Percentiles rank a stretch among this genome's conserved stretches.
Evolutionary conservation across 2,888 invertebrate species (phyloP).

Genomic region (Iphiclides podalirius): DNA sequence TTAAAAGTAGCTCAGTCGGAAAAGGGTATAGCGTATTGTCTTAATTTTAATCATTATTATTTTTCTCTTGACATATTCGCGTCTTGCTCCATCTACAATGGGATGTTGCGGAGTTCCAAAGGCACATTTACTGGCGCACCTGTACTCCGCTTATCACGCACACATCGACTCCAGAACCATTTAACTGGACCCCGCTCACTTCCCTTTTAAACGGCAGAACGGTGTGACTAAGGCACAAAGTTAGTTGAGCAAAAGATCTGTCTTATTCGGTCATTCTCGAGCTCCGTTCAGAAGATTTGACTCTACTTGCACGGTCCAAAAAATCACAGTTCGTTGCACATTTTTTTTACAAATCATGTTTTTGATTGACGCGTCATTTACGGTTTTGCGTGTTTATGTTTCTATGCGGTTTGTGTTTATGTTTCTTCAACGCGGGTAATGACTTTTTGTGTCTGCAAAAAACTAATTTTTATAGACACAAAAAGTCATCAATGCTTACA

Average conservation of each 20-base stretch:
- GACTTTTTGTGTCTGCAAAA: too few relatives aligned
- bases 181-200: slow-evolving; percentile 35
- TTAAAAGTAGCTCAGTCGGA: too few relatives aligned
- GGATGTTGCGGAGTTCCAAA: slow-evolving; percentile 38
- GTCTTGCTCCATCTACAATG: neutral
- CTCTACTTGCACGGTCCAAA: neutral
- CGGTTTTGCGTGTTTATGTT: too few relatives aligned
- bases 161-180: slow-evolving; percentile 41
- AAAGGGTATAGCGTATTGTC: too few relatives aligned
- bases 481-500: too few relatives aligned
- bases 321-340: neutral
- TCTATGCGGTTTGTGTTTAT: too few relatives aligned
- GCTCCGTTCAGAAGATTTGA: neutral
- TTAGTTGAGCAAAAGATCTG: neutral
- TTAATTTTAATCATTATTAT: too few relatives aligned
- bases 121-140: slow-evolving; percentile 45
- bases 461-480: too few relatives aligned
- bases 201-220: slow-evolving; percentile 19
- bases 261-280: neutral
- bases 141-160: slow-evolving; percentile 44
- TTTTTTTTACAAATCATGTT: too few relatives aligned
- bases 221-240: neutral
- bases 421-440: too few relatives aligned
- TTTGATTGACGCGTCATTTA: too few relatives aligned
- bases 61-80: too few relatives aligned